Evolutionary conservation across 2,888 invertebrate genomes (phyloP).

Genomic region (Noctua pronuba): DNA sequence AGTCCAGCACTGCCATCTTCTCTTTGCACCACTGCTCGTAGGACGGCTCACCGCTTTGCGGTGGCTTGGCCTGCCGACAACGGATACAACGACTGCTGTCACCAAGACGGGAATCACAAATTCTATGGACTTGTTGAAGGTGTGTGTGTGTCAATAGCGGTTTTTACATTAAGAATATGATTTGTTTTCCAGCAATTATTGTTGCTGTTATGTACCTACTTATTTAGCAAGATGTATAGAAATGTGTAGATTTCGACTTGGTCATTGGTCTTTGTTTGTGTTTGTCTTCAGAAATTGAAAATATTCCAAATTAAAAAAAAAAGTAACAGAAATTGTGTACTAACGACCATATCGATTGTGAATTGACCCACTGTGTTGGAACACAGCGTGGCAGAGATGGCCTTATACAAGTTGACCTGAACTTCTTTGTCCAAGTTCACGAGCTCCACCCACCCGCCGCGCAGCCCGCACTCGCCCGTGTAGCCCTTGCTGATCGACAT

Average conservation of each 20-base stretch:
- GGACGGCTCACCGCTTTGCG: constrained; percentile 95
- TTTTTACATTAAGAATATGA: background rate
- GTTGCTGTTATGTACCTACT: no score
- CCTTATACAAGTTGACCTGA: constrained; percentile 94
- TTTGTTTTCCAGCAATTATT: background rate
- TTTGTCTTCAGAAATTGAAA: background rate
- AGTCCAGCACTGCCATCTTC: constrained; percentile 92
- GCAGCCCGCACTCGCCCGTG: constrained; percentile 98
- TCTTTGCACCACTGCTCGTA: constrained; percentile 95
- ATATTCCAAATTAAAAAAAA: background rate
- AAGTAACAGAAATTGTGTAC: constrained; percentile 53
- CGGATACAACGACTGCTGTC: background rate
- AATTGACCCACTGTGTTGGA: constrained; percentile 98
- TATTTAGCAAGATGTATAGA: no score
- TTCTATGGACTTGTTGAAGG: background rate
- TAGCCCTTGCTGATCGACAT: constrained; percentile 99
- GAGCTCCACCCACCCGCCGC: constrained; percentile 98
- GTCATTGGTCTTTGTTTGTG: background rate
- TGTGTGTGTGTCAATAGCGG: background rate
- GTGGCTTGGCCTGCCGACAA: constrained; percentile 92
- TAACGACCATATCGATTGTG: constrained; percentile 96
- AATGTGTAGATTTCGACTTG: background rate
- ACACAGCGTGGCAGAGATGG: constrained; percentile 96
- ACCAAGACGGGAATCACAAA: background rate
- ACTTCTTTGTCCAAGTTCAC: constrained; percentile 93